Evolutionary conservation across 2,113 vertebrate genomes (phyloP), one percentile per base, ranked within the genome.

Genomic region (Charina bottae): DNA sequence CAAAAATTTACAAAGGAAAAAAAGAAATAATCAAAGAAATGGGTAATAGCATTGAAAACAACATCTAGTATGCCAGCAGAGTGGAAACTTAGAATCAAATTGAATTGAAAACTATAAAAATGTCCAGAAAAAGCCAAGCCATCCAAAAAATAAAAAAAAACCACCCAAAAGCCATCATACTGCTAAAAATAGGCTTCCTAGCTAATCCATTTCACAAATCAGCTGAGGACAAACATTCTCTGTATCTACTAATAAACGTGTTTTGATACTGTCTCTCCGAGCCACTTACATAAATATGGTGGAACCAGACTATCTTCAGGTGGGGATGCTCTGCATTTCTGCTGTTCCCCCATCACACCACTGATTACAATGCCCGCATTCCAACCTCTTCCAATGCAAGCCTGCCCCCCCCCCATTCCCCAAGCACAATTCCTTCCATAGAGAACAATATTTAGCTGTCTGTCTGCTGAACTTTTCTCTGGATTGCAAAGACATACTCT

Each of bases 271-370:
- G 23, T 49, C 86, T 11, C 1, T 12, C n/a, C 88, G 0, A 90
- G 72, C 72, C 58, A 9, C 0, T 2, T 4, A 26, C 54, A 85
- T 87, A 64, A 85, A 88, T 87, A 93, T 12, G 55, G 0, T 15
- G 7, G 55, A 37, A 7, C 56, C 54, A 42, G 78, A 53, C 23
- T 84, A 42, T 87, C 21, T 26, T 53, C 12, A 26, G 33, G 84
- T 59, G 78, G 37, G 9, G 13, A 84, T 60, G 17, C 68, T 3
- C n/a, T 54, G 21, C 24, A 6, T 10, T 42, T 78, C 1, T 46
- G 0, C 13, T 17, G 3, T 0, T 0, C 42, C 13, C 28, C 21
- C 0, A 0, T 1, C 2, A 0, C 59, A 4, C 28, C 49, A 6
- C 6, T 28, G 23, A 33, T 2, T 46, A 42, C 23, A n/a, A 9